Base-by-base conservation (phyloP, 2,888 invertebrate species). In the Balanococcus diminutus region DNA sequence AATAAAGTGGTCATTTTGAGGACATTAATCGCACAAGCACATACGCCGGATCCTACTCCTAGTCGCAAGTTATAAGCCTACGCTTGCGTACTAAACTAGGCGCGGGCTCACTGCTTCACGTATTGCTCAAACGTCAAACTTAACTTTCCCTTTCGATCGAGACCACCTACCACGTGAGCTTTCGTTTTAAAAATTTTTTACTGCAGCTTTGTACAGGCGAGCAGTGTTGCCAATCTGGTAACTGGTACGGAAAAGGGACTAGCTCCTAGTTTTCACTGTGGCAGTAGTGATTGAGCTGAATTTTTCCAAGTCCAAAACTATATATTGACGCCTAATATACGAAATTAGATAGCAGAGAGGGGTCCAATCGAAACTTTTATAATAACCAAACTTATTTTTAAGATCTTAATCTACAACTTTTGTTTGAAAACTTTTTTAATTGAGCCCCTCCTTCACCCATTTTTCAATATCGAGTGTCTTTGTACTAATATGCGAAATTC, bases 1-100 rank as follows among this genome's bases (percentile, higher is more conserved):
- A 79, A 79, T 36, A 36, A 79, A 19, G 28, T 79, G 75, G 75
- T 79, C 75, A 79, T 22, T 79, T 79, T 79, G 75, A 79, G 75
- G 75, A 79, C 75, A 79, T 79, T 79, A 79, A 79, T 79, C 75
- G 32, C 19, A 61, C 42, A 42, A 11, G 1, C 14, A 42, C 19
- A 79, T 36, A 79, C 75, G 19, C 75, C 75, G 75, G 75, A 79
- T 79, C 36, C 67, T 61, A 61, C n/a, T 51, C 16, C 67, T 72
- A 72, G 72, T 72, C 75, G 75, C 75, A 36, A 79, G n/a, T n/a
- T 79, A n/a, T 36, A 36, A 36, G 75, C 75, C 75, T 36, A 79
- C 36, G 75, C 75, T 16, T 79, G 75, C 75, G 75, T 79, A 79
- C 75, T 36, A 79, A 19, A 72, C 56, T 72, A 72, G 72, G 72